Evolutionary conservation across 1,140 invertebrate genomes (phyloP).

Genomic region (Leptopilina clavipes): DNA sequence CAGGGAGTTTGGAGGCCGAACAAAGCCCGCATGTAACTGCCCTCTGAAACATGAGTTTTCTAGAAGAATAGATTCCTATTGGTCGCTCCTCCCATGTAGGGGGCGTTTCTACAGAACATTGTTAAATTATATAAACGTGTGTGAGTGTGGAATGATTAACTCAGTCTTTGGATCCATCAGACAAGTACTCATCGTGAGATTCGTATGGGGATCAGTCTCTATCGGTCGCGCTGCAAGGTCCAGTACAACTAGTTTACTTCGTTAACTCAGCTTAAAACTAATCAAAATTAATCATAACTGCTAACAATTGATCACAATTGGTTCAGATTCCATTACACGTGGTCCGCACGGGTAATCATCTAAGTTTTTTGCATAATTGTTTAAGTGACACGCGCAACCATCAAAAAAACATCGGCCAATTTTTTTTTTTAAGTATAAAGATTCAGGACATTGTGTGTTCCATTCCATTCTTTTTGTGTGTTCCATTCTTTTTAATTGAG

Average conservation of each 20-base stretch:
- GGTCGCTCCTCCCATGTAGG: slow-evolving; percentile 61
- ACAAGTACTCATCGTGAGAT: slow-evolving; percentile 54
- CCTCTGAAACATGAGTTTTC: slow-evolving; percentile 46
- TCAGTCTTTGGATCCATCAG: slow-evolving; percentile 59
- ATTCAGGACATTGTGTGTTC: too few relatives aligned
- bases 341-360: slow-evolving; percentile 54
- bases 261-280: slow-evolving; percentile 73
- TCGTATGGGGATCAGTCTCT: slow-evolving; percentile 60
- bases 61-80: slow-evolving; percentile 58
- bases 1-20: slow-evolving; percentile 49
- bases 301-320: slow-evolving; percentile 74
- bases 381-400: slow-evolving; percentile 56
- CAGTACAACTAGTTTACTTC: slow-evolving; percentile 67
- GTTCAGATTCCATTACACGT: slow-evolving; percentile 71
- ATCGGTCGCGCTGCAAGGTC: slow-evolving; percentile 64
- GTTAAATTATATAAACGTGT: slow-evolving; percentile 73
- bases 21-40: slow-evolving; percentile 60
- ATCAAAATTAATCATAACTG: slow-evolving; percentile 75
- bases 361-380: slow-evolving; percentile 60
- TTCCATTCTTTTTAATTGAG: too few relatives aligned
- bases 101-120: slow-evolving; percentile 59
- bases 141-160: slow-evolving; percentile 70
- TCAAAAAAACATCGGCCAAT: slow-evolving; percentile 45
- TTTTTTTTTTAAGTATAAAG: background rate
- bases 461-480: too few relatives aligned